These are phyloP conservation scores for Lycia hirtaria DNA, from an alignment of 2,888 invertebrate genomes.

Conservation along the genomic window DNA sequence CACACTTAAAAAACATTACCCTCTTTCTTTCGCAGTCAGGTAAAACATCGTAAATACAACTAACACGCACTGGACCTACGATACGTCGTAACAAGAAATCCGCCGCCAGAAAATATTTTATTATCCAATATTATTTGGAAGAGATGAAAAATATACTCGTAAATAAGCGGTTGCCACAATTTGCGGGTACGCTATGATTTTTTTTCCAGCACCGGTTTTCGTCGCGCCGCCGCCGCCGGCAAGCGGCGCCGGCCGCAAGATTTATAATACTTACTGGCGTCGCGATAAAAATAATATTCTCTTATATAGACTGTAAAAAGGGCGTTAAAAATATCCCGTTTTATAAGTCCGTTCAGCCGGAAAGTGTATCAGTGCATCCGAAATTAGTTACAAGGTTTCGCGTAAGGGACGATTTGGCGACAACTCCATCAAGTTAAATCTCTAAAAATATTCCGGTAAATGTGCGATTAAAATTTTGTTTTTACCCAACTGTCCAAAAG, in stretches of 20 bases:
- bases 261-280: slow-evolving; percentile 51
- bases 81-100: slow-evolving; percentile 42
- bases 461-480: slow-evolving; percentile 9
- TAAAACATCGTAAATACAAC: no score
- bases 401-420: slow-evolving; percentile 5
- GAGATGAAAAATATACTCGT: slow-evolving; percentile 29
- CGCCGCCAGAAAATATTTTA: slow-evolving; percentile 34
- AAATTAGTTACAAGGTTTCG: slow-evolving; percentile 20
- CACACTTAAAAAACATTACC: no score
- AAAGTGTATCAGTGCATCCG: slow-evolving; percentile 25
- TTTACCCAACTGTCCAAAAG: no score
- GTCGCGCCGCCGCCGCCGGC: slow-evolving; percentile 36
- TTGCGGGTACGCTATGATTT: slow-evolving; percentile 38
- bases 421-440: neutral
- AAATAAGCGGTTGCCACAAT: slow-evolving; percentile 42
- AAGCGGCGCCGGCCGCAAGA: slow-evolving; percentile 50
- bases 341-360: slow-evolving; percentile 35
- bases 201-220: slow-evolving; percentile 24
- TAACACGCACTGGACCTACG: slow-evolving; percentile 16
- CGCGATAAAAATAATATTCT: slow-evolving; percentile 41
- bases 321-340: slow-evolving; percentile 37
- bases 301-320: slow-evolving; percentile 33
- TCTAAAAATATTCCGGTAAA: neutral
- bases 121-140: slow-evolving; percentile 15
- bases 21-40: no score